Conservation (phyloP, 2,797 vertebrate species). For the Poecilia gillii region DNA sequence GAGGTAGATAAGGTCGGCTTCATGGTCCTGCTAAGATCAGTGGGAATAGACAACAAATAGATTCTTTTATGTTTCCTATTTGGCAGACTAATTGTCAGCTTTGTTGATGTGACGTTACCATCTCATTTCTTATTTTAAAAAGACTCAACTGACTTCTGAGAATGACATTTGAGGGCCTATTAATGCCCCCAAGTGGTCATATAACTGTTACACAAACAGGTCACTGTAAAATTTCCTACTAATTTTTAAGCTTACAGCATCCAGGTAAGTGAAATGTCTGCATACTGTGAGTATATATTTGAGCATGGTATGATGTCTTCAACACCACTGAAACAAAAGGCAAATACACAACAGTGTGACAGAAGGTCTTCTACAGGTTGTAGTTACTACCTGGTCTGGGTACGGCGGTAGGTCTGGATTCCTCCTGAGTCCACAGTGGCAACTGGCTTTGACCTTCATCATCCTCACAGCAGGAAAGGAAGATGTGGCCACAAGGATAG, state of each 20-base stretch:
- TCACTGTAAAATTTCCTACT: background rate
- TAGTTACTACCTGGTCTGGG: conserved; percentile 83
- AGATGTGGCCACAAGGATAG: conserved; percentile 89
- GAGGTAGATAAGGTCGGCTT: no score
- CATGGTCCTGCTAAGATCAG: no score
- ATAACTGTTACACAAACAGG: background rate
- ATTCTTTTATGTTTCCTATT: no score
- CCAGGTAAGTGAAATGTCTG: background rate
- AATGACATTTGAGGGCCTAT: background rate
- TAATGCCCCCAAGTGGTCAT: background rate
- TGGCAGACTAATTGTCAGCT: no score
- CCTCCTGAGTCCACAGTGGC: conserved; percentile 78
- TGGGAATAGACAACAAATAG: no score
- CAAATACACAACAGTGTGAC: background rate
- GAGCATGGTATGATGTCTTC: background rate
- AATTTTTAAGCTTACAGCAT: background rate
- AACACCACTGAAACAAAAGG: background rate
- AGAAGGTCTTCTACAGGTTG: background rate
- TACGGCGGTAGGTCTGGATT: conserved; percentile 70
- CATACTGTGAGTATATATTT: background rate
- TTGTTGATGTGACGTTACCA: background rate
- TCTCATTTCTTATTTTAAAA: background rate
- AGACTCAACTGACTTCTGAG: background rate
- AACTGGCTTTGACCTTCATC: conserved; percentile 77
- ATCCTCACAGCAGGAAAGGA: conserved; percentile 91